These are phyloP conservation scores for Aleadryas rufinucha DNA, from an alignment of 2,113 vertebrate genomes.

Conservation along the genomic window DNA sequence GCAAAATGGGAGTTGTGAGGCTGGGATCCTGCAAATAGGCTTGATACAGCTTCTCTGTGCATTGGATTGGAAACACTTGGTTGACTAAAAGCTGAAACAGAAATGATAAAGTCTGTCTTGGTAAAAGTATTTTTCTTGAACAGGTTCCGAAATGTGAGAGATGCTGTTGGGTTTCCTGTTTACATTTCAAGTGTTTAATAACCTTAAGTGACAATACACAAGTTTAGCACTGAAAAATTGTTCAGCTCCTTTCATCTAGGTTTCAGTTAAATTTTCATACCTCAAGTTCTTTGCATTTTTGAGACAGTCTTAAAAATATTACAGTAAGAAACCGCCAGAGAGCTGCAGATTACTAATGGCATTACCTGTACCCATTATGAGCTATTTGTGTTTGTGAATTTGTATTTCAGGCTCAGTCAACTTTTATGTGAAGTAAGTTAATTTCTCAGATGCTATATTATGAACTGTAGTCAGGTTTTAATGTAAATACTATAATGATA, in stretches of 20 bases:
- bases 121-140: background rate
- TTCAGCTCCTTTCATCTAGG: background rate
- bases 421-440: background rate
- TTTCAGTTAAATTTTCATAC: background rate
- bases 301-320: background rate
- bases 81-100: background rate
- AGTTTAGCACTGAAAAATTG: background rate
- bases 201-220: background rate
- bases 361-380: background rate
- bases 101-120: background rate
- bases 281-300: background rate
- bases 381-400: background rate
- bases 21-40: background rate
- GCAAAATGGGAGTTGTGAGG: background rate
- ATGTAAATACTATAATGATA: background rate
- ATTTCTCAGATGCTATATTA: background rate
- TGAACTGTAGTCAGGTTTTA: background rate
- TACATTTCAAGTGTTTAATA: constrained; percentile 17
- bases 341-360: background rate
- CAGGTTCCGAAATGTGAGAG: background rate
- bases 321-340: background rate
- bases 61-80: background rate
- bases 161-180: constrained; percentile 36
- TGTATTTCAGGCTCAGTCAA: background rate
- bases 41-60: background rate